Evolutionary conservation across 2,888 invertebrate species (phyloP), one percentile per base, ranked within the genome.

Genomic region (Sisyra terminalis): DNA sequence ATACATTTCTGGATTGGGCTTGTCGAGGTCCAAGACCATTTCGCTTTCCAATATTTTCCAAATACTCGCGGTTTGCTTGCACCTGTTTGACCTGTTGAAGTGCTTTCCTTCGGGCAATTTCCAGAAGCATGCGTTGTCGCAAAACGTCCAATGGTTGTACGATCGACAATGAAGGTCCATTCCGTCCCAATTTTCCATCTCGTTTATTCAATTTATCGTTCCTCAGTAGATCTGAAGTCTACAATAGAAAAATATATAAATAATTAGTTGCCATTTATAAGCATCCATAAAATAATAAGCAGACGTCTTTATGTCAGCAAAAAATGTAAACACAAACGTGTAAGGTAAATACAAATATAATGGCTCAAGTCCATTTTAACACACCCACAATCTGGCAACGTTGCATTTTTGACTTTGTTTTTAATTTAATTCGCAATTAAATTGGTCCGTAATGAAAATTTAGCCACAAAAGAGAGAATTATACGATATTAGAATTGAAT

Each of bases 101-200:
- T 66, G 81, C 80, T 66, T 84, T 80, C 60, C 85, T 78, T 55
- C 88, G 75, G 11, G 83, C 83, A 50, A 87, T 78, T 64, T 88
- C 87, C 50, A 87, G 64, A 48, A 87, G 61, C 39, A 87, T 72
- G 54, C 86, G 72, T 58, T 87, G 80, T 48, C 88, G 74, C 36
- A 89, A 69, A 40, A 88, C 87, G 59, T 88, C 88, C 70, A 89
- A 66, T 1, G 88, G 84, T 66, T 86, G 85, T 54, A 83, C 82
- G 63, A 89, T 86, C 49, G 88, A 88, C 50, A 89, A 66, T 10
- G 83, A 83, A 4, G 75, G 75, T 60, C 73, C 73, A 63, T 72
- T 72, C 57, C 75, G 71, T 57, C 43, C 17, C 4, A 18, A 16
- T 37, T 37, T 37, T n/a, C 18, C 11, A 10, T 37, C 37, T 17